phyloP scores from a whole-genome alignment of 2,888 invertebrate species.

The Aphidoletes aphidimyza region DNA sequence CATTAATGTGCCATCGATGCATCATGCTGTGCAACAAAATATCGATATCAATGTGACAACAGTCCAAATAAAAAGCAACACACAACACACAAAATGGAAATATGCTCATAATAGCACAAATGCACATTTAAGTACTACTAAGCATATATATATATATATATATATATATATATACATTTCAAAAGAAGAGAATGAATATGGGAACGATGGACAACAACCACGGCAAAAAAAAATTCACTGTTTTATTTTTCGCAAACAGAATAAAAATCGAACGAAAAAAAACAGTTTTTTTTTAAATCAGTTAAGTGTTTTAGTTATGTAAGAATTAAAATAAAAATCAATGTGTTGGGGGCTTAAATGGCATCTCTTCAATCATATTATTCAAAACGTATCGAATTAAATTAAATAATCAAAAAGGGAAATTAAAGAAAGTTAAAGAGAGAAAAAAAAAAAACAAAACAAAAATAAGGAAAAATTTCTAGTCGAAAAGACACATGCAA shows the following conservation, averaged over 20 bases:
- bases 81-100: not conserved
- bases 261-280: too few species aligned
- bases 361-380: not conserved
- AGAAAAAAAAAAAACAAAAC: not conserved
- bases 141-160: too few species aligned
- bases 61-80: not conserved
- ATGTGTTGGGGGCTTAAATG: not conserved
- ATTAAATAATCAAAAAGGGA: too few species aligned
- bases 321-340: not conserved
- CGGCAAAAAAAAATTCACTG: not conserved
- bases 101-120: slow-evolving; percentile 28
- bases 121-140: not conserved
- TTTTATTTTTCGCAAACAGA: not conserved
- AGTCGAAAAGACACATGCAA: not conserved
- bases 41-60: not conserved
- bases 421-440: not conserved
- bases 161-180: not conserved
- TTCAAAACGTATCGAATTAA: too few species aligned
- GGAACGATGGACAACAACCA: too few species aligned
- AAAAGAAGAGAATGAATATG: not conserved
- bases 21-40: too few species aligned
- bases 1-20: too few species aligned
- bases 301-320: not conserved
- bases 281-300: not conserved
- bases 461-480: not conserved